These are phyloP conservation scores for Narcine bancroftii DNA, from an alignment of 2,113 vertebrate species.

Conservation along the genomic window DNA sequence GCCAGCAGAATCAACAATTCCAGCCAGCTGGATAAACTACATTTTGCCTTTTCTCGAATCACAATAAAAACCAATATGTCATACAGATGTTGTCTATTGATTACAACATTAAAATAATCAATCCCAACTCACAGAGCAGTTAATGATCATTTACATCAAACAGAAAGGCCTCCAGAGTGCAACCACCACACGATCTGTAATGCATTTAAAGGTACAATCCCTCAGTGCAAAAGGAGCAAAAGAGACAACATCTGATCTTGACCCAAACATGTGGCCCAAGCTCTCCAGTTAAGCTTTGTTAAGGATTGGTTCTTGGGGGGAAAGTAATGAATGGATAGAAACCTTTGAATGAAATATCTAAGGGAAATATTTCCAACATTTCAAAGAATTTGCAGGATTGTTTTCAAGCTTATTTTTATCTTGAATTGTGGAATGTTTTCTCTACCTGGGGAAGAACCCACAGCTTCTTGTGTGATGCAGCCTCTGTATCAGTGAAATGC, in stretches of 20 bases:
- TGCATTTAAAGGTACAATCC: not conserved
- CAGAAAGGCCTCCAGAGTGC: not conserved
- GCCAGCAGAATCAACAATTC: too few species aligned
- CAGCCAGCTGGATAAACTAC: too few species aligned
- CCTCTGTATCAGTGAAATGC: not conserved
- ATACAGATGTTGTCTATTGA: not conserved
- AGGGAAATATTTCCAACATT: constrained; percentile 11
- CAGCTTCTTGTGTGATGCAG: not conserved
- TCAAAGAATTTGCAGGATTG: not conserved
- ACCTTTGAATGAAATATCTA: constrained; percentile 7
- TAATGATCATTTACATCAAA: not conserved
- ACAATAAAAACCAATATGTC: not conserved
- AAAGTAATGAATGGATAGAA: not conserved
- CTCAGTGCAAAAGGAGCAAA: not conserved
- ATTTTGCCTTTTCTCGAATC: too few species aligned
- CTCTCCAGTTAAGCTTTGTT: constrained; percentile 31
- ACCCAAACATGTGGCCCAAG: constrained; percentile 13
- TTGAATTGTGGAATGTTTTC: not conserved
- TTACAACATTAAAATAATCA: not conserved
- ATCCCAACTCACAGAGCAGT: not conserved
- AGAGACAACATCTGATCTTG: constrained; percentile 1
- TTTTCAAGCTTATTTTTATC: not conserved
- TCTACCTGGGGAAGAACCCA: too few species aligned
- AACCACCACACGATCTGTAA: not conserved
- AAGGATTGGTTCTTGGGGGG: not conserved